Conservation (phyloP, 2,888 invertebrate genomes). For the Rhorus exstirpatorius region DNA sequence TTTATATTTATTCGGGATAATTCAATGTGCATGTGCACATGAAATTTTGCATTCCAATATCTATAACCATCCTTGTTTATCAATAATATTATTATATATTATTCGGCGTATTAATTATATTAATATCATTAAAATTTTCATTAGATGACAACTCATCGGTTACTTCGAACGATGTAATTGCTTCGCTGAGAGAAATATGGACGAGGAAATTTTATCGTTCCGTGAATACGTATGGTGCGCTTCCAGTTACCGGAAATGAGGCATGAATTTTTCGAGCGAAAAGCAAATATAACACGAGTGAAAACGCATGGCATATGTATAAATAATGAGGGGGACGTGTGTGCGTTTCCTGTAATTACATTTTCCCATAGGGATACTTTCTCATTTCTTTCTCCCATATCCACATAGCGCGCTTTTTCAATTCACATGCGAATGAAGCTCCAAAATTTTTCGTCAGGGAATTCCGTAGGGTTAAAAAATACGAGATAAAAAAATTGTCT, state of each 20-base stretch:
- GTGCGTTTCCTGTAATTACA: slow-evolving; percentile 32
- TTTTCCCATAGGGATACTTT: slow-evolving; percentile 31
- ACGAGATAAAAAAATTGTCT: too few relatives aligned
- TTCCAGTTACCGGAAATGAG: slow-evolving; percentile 53
- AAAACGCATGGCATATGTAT: not conserved
- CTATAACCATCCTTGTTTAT: too few relatives aligned
- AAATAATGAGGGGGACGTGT: slow-evolving; percentile 6
- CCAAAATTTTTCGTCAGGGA: not conserved
- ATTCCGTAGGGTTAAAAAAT: not conserved
- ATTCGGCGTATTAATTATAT: not conserved
- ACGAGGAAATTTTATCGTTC: slow-evolving; percentile 34
- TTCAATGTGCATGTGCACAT: too few relatives aligned
- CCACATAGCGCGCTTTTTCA: not conserved
- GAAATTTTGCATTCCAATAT: too few relatives aligned
- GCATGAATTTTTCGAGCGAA: slow-evolving; percentile 42
- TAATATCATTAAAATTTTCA: not conserved
- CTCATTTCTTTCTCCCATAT: not conserved
- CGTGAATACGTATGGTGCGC: not conserved
- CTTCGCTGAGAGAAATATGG: not conserved
- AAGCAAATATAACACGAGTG: slow-evolving; percentile 9
- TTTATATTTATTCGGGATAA: not conserved
- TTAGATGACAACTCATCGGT: not conserved
- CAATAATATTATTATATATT: not conserved
- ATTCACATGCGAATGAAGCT: not conserved
- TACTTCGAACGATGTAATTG: not conserved